Percentiles rank a stretch among this genome's conserved stretches.
Evolutionary conservation across 2,797 vertebrate genomes (phyloP).

Genomic region (Poeciliopsis gracilis): DNA sequence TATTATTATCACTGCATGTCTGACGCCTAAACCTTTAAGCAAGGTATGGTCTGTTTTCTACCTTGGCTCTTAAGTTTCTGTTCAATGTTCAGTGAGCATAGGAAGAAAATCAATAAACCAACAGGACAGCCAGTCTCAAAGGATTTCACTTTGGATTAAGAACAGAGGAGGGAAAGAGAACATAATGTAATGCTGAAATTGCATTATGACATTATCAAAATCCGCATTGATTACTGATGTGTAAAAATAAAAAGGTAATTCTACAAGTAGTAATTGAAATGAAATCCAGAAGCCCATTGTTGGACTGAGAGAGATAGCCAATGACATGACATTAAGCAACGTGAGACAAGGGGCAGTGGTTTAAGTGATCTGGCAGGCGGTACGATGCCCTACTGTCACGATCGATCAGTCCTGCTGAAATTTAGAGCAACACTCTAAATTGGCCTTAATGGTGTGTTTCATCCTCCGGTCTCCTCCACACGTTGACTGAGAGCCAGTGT

Average conservation of each 20-base stretch:
- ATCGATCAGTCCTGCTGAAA: conserved; percentile 85
- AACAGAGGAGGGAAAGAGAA: conserved; percentile 54
- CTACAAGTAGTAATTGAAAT: conserved; percentile 78
- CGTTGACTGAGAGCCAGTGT: conserved; percentile 73
- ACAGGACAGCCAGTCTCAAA: conserved; percentile 80
- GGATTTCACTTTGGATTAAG: conserved; percentile 83
- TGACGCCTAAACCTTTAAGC: conserved; percentile 49
- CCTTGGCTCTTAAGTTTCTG: conserved; percentile 73
- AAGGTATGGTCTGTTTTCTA: conserved; percentile 64
- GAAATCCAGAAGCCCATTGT: conserved; percentile 67
- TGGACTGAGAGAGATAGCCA: conserved; percentile 76
- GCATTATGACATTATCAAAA: conserved; percentile 81
- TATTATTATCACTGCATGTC: conserved; percentile 50
- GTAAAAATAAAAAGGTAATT: conserved; percentile 80
- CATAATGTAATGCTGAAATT: conserved; percentile 66
- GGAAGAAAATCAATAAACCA: conserved; percentile 81
- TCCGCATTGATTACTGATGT: conserved; percentile 81
- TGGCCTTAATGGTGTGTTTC: conserved; percentile 84
- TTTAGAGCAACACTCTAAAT: conserved; percentile 84
- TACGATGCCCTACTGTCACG: conserved; percentile 84
- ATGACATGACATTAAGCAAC: conserved; percentile 82
- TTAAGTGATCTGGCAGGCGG: conserved; percentile 84
- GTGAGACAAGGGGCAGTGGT: conserved; percentile 77
- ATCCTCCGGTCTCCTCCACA: conserved; percentile 75
- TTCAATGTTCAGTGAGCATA: conserved; percentile 72